Evolutionary conservation across 92 coral and sea anemone species (phyloP).

Genomic region (Epizoanthus ramosus): DNA sequence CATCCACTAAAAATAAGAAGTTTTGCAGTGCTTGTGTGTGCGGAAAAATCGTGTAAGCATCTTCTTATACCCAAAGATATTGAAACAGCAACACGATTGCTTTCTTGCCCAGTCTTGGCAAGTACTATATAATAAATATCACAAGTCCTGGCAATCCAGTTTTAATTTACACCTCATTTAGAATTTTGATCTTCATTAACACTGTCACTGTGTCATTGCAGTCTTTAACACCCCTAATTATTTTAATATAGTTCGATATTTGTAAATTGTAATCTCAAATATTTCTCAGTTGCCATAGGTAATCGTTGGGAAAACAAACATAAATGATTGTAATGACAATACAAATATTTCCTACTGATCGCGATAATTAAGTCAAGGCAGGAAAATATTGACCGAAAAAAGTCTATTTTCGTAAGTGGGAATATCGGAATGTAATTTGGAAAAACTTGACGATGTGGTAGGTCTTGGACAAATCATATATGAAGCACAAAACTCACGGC

Average conservation of each 20-base stretch:
- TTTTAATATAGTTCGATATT: not conserved
- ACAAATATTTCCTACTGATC: not conserved
- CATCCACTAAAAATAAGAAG: too few relatives aligned
- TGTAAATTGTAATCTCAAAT: not conserved
- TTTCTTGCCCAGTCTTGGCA: not conserved
- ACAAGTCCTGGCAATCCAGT: not conserved
- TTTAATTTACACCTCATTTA: not conserved
- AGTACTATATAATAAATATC: not conserved
- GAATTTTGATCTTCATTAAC: constrained; percentile 12
- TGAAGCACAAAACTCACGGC: too few relatives aligned
- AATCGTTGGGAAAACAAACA: not conserved
- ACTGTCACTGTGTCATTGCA: not conserved
- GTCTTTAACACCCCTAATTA: not conserved
- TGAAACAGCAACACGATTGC: not conserved
- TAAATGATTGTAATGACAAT: not conserved
- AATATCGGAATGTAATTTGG: too few relatives aligned
- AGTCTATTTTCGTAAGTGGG: too few relatives aligned
- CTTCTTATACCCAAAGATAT: too few relatives aligned
- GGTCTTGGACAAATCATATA: too few relatives aligned
- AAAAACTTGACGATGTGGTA: too few relatives aligned
- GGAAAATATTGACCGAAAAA: too few relatives aligned
- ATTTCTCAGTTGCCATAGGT: not conserved
- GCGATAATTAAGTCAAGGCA: too few relatives aligned
- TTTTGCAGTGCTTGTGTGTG: too few relatives aligned
- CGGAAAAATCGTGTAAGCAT: too few relatives aligned